Base-by-base conservation (phyloP, 2,888 invertebrate species). In the Caenorhabditis sp. region DNA sequence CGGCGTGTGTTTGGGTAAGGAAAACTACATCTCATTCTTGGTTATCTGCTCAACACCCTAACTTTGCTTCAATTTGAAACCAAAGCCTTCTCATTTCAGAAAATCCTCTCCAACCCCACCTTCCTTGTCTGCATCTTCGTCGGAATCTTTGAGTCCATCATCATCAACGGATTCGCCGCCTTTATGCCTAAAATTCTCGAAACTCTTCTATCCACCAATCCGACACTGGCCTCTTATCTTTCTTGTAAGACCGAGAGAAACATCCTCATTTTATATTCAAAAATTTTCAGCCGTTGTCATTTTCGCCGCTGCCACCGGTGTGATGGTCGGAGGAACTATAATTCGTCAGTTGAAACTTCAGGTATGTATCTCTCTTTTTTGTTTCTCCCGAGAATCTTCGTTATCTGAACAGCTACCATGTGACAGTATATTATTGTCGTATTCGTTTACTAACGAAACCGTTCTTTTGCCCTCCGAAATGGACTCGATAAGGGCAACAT, bases 111-210 rank as follows among this genome's bases (percentile, higher is more conserved):
- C 24, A 91, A 91, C 76, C 90, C 90, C 22, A 91, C 91, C 8
- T 91, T 91, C 83, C 85, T 91, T 28, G 90, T 90, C 16, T 87
- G 88, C 64, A 90, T 91, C 59, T 89, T 88, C 16, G 85, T 91
- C 16, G 91, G 91, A 22, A 91, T 91, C 28, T 91, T 91, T 73
- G 91, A 91, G 66, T 89, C 91, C 6, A 90, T 91, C 74, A 87
- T 91, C 68, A 91, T 92, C 82, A 92, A 92, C 69, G 84, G 88
- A 8, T 91, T 92, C 69, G 90, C 92, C 22, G 91, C 91, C 0
- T 92, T 92, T 80, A 91, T 92, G 91, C 92, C 92, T 3, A 92
- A 92, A 73, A 91, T 92, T 72, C 84, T 92, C 64, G 91, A 92
- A 81, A 91, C 90, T 4, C 77, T 92, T 10, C 81, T 92, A 26